These are phyloP conservation scores for Protonibea diacanthus DNA, from an alignment of 2,797 vertebrate species.

Conservation along the genomic window DNA sequence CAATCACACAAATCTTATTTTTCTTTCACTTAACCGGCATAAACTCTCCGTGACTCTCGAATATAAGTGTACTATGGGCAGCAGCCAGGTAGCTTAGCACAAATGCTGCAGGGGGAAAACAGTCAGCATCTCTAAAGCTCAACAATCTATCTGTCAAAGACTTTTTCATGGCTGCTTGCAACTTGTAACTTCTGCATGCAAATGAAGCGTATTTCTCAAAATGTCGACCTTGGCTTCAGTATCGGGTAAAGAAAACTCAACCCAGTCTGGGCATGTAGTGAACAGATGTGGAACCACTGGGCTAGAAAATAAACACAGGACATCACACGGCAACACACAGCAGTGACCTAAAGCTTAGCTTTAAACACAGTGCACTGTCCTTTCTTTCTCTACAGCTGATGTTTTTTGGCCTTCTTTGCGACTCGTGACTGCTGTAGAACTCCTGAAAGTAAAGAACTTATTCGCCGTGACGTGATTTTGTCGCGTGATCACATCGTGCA, in stretches of 20 bases:
- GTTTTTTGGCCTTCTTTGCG: neutral
- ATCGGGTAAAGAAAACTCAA: neutral
- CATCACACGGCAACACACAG: too few relatives aligned
- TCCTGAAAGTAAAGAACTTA: neutral
- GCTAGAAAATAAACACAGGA: conserved; percentile 4
- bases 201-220: too few relatives aligned
- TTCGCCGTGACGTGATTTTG: neutral
- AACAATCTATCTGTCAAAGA: neutral
- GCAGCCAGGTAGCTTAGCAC: too few relatives aligned
- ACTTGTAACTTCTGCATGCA: neutral
- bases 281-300: conserved; percentile 25
- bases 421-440: neutral
- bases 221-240: neutral
- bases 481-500: neutral
- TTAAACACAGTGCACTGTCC: neutral
- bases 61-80: neutral
- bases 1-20: conserved; percentile 25
- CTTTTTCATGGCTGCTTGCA: neutral
- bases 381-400: neutral
- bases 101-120: too few relatives aligned
- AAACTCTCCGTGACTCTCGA: neutral
- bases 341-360: neutral
- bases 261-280: neutral
- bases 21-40: conserved; percentile 5
- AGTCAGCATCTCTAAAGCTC: neutral